Percentiles rank a stretch among this genome's conserved stretches.
phyloP scores from a whole-genome alignment of 2,797 vertebrate species.

The Phylloscopus collybita region DNA sequence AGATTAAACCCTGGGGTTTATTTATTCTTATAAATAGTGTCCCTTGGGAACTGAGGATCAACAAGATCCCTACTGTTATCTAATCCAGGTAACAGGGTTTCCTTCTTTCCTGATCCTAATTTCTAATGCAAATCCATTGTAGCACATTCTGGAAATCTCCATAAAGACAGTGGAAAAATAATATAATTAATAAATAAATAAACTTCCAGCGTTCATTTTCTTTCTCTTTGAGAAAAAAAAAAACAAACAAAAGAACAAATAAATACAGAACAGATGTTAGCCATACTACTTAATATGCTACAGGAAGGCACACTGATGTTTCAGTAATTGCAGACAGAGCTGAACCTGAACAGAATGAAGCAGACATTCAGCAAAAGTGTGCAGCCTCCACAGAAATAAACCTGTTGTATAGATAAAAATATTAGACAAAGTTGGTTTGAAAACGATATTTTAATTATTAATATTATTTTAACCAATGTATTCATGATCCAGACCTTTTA shows the following conservation, averaged over 20 bases:
- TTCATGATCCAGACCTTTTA: background rate
- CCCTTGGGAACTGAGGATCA: background rate
- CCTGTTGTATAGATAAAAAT: background rate
- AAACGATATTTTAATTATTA: background rate
- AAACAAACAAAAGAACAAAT: background rate
- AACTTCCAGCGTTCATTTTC: background rate
- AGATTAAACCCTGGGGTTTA: background rate
- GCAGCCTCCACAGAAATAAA: background rate
- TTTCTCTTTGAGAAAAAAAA: background rate
- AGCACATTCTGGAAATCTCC: background rate
- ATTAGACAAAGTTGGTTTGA: background rate
- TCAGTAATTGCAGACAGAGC: background rate
- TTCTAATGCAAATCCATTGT: background rate
- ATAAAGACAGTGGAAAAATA: rapidly evolving
- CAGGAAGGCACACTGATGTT: background rate
- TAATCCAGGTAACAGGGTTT: background rate
- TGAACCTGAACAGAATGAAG: background rate
- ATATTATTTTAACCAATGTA: background rate
- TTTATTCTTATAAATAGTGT: background rate
- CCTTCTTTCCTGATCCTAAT: background rate
- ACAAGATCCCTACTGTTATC: background rate
- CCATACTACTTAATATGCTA: background rate
- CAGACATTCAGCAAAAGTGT: background rate
- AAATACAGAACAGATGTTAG: background rate
- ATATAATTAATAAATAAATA: background rate